Base-by-base conservation (phyloP, 2,113 vertebrate species). In the Takifugu bimaculatus region DNA sequence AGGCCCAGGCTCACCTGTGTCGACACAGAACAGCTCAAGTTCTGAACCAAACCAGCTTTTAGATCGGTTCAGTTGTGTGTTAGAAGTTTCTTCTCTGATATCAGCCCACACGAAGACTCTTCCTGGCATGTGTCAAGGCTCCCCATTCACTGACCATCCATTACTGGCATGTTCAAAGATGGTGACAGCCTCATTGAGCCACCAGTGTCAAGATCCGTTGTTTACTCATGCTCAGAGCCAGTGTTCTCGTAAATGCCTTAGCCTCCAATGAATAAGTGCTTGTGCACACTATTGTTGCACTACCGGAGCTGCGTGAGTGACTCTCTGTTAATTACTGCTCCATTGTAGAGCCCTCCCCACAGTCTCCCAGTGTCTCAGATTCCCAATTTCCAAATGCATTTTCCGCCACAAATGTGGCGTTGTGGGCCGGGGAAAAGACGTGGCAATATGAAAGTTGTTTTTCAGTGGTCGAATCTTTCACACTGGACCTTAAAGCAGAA, bases 281-380 rank as follows among this genome's bases (percentile, higher is more conserved):
- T 54, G 61, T 71, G 65, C 74, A 50, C 27, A 9, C 63, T 59
- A 13, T 35, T 63, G 54, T 54, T 35, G 70, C 71, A 70, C 52
- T 63, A 50, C 44, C 43, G 4, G 6, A 13, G 39, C 70, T 72
- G 50, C 75, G 42, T 60, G 51, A 72, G 51, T 66, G 74, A 79
- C 60, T 72, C 71, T 70, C 72, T 77, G 72, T 74, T 63, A 63
- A 63, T 71, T 60, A 65, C 44, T 74, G 75, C 65, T 63, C 52
- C 50, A 57, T 71, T 79, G 76, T 72, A 28, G 50, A 55, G 42
- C 59, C 28, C 60, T 32, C 0, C 0, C 55, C 48, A 82, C 71
- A 77, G 59, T 45, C 13, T 29, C 35, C 42, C 56, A 61, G 4
- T 68, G 54, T 77, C 29, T 28, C 39, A 26, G 63, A 63, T 39